Evolutionary conservation across 2,888 invertebrate genomes (phyloP).

Genomic region (Plusia festucae): DNA sequence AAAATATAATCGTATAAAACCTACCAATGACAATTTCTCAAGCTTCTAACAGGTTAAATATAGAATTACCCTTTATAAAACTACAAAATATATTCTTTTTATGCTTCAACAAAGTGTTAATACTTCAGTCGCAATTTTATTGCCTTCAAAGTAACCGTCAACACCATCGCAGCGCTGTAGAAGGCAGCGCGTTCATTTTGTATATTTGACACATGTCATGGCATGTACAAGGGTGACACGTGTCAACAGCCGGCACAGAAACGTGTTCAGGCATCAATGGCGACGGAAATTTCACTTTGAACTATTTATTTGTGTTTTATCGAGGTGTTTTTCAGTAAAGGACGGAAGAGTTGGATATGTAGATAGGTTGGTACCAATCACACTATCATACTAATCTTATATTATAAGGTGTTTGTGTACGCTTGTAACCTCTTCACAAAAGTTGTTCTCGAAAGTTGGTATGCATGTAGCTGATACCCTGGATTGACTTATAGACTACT

Average conservation of each 20-base stretch:
- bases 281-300: not conserved
- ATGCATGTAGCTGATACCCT: too few relatives aligned
- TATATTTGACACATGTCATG: not conserved
- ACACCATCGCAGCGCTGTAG: not conserved
- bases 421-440: too few relatives aligned
- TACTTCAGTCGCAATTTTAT: not conserved
- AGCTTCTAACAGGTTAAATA: too few relatives aligned
- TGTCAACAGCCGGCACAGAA: not conserved
- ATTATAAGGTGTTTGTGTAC: too few relatives aligned
- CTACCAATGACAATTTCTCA: too few relatives aligned
- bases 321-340: not conserved
- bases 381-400: too few relatives aligned
- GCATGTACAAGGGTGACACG: not conserved
- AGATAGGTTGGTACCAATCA: too few relatives aligned
- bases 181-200: not conserved
- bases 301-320: not conserved
- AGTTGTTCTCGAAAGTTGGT: too few relatives aligned
- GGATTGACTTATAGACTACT: too few relatives aligned
- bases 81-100: not conserved
- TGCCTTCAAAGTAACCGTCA: not conserved
- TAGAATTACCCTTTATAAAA: too few relatives aligned
- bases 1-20: too few relatives aligned
- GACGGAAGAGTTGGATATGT: too few relatives aligned
- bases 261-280: constrained; percentile 6
- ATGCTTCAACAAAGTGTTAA: not conserved